These are phyloP conservation scores for Platorchestia sp. DNA, from an alignment of 1,140 invertebrate genomes.

Conservation along the genomic window DNA sequence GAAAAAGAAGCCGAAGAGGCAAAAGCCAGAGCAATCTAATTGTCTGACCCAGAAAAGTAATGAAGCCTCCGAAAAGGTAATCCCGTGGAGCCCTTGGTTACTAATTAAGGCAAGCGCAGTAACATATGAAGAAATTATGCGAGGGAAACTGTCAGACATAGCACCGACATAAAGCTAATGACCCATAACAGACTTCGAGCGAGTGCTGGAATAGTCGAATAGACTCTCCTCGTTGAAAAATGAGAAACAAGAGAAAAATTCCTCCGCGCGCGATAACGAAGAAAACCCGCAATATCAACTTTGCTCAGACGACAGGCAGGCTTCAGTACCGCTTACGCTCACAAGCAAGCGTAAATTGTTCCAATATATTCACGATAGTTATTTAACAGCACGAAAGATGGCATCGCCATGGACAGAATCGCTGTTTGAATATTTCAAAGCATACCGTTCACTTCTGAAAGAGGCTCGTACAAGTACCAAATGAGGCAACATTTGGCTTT, in stretches of 20 bases:
- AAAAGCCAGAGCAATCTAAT: constrained; percentile 32
- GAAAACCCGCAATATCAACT: neutral
- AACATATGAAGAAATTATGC: constrained; percentile 56
- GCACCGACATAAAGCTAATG: constrained; percentile 53
- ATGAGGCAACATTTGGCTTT: constrained; percentile 10
- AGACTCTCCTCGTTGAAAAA: neutral
- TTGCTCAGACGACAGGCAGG: neutral
- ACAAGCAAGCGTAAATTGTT: neutral
- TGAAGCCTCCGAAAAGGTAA: constrained; percentile 50
- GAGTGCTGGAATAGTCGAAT: constrained; percentile 12
- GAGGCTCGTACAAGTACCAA: neutral
- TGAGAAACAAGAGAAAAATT: neutral
- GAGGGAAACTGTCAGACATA: constrained; percentile 52
- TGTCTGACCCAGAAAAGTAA: constrained; percentile 54
- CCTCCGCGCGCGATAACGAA: neutral
- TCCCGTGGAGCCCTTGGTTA: constrained; percentile 41
- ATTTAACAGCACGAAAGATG: neutral
- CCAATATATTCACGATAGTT: neutral
- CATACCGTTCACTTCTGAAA: neutral
- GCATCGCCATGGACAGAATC: neutral
- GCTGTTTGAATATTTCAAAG: constrained; percentile 1
- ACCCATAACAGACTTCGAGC: constrained; percentile 39
- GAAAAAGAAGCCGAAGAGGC: constrained; percentile 10
- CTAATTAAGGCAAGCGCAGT: constrained; percentile 47
- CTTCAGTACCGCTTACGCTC: neutral